Percentiles rank a stretch among this genome's conserved stretches.
These are phyloP conservation scores for Smithornis capensis DNA, from an alignment of 2,113 vertebrate species.

Conservation along the genomic window DNA sequence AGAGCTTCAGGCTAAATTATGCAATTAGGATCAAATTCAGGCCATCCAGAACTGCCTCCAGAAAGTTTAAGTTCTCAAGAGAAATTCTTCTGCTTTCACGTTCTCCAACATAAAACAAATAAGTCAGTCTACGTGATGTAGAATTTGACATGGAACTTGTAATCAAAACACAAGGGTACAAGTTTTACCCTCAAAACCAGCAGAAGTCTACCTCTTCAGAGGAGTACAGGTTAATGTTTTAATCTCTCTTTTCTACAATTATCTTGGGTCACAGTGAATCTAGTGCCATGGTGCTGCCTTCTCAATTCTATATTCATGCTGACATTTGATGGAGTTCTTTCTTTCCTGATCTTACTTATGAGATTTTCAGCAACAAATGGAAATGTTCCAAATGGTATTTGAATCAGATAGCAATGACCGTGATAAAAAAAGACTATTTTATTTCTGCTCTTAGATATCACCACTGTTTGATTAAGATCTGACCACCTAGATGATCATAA, in stretches of 20 bases:
- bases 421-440: neutral
- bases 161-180: neutral
- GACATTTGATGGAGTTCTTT: neutral
- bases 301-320: neutral
- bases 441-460: neutral
- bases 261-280: neutral
- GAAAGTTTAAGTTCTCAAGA: neutral
- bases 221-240: neutral
- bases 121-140: neutral
- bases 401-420: neutral
- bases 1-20: neutral
- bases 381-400: neutral
- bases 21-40: neutral
- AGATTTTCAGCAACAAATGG: neutral
- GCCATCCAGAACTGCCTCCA: neutral
- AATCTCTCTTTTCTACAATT: neutral
- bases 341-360: neutral
- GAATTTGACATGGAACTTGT: neutral
- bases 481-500: neutral
- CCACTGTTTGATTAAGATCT: slow-evolving; percentile 8
- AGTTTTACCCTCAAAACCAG: neutral
- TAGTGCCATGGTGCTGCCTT: neutral
- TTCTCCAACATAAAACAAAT: neutral
- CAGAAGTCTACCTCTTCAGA: neutral
- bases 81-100: neutral